Evolutionary conservation across 2,797 vertebrate genomes (phyloP).

Genomic region (Lutjanus argentimaculatus): DNA sequence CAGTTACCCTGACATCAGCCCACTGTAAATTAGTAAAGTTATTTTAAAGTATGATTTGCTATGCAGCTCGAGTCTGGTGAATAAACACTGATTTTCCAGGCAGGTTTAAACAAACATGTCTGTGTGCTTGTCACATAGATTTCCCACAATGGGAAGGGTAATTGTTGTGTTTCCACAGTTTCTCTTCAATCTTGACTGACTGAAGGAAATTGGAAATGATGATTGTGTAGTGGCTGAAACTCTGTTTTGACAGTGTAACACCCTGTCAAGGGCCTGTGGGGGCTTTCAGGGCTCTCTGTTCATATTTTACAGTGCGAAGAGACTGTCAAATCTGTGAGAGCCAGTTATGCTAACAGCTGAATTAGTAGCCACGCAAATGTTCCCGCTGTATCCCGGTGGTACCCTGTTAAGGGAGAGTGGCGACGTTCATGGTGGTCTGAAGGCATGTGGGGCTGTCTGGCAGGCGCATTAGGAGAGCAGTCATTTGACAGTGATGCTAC

Average conservation of each 20-base stretch:
- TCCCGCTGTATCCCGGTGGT: constrained; percentile 51
- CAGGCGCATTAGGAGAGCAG: constrained; percentile 67
- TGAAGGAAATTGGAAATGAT: constrained; percentile 76
- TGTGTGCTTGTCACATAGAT: constrained; percentile 63
- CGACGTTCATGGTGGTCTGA: constrained; percentile 74
- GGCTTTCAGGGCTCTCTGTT: constrained; percentile 47
- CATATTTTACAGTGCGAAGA: constrained; percentile 50
- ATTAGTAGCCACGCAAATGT: constrained; percentile 59
- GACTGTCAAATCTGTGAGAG: constrained; percentile 59
- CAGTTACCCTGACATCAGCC: constrained; percentile 32
- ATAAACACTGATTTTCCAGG: constrained; percentile 67
- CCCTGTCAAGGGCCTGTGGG: constrained; percentile 41
- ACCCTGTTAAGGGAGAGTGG: constrained; percentile 33
- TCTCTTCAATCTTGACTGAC: constrained; percentile 66
- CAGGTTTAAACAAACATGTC: constrained; percentile 75
- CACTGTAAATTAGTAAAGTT: constrained; percentile 42
- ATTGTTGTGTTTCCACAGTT: constrained; percentile 70
- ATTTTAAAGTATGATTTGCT: constrained; percentile 41
- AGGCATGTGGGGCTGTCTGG: constrained; percentile 75
- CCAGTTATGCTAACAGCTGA: constrained; percentile 63
- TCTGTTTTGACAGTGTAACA: constrained; percentile 66
- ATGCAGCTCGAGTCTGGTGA: constrained; percentile 62
- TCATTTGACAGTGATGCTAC: constrained; percentile 79
- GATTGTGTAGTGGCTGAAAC: constrained; percentile 59
- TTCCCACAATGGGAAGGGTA: constrained; percentile 59